Conservation (phyloP, 1,140 invertebrate genomes). For the Solen grandis region DNA sequence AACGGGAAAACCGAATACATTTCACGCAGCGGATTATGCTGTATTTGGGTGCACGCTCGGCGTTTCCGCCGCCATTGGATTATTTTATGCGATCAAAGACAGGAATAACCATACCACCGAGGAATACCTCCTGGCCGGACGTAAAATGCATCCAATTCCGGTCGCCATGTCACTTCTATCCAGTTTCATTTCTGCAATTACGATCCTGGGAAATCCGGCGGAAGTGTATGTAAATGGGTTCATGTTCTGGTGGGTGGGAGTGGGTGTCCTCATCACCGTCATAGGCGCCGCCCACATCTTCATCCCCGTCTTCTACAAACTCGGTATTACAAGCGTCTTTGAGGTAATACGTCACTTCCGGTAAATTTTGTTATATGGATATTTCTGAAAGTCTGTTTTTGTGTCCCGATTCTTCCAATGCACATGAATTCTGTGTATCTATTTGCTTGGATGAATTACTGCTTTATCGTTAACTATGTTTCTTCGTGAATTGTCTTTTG, state of each 20-base stretch:
- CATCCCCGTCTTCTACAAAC: constrained; percentile 93
- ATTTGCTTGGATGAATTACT: too few relatives aligned
- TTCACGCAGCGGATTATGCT: constrained; percentile 69
- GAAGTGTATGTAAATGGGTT: constrained; percentile 78
- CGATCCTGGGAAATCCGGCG: constrained; percentile 87
- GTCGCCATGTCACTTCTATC: constrained; percentile 78
- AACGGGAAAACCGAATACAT: constrained; percentile 59
- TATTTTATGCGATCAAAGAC: constrained; percentile 91
- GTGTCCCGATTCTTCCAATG: too few relatives aligned
- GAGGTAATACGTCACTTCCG: too few relatives aligned
- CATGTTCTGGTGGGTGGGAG: constrained; percentile 76
- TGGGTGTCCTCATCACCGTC: constrained; percentile 86
- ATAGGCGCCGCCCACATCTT: constrained; percentile 90
- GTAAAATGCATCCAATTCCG: constrained; percentile 86
- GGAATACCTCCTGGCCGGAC: constrained; percentile 90
- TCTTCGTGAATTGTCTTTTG: too few relatives aligned
- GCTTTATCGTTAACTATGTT: too few relatives aligned
- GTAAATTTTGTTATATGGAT: too few relatives aligned
- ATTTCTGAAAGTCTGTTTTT: too few relatives aligned
- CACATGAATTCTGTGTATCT: too few relatives aligned
- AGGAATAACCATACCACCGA: constrained; percentile 91
- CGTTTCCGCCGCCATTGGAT: constrained; percentile 85
- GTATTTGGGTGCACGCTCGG: constrained; percentile 69
- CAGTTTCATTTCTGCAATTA: constrained; percentile 97
- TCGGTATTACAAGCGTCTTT: constrained; percentile 93